These are phyloP conservation scores for Phalacrocorax brasilianus DNA, from an alignment of 2,113 vertebrate genomes.

Conservation along the genomic window DNA sequence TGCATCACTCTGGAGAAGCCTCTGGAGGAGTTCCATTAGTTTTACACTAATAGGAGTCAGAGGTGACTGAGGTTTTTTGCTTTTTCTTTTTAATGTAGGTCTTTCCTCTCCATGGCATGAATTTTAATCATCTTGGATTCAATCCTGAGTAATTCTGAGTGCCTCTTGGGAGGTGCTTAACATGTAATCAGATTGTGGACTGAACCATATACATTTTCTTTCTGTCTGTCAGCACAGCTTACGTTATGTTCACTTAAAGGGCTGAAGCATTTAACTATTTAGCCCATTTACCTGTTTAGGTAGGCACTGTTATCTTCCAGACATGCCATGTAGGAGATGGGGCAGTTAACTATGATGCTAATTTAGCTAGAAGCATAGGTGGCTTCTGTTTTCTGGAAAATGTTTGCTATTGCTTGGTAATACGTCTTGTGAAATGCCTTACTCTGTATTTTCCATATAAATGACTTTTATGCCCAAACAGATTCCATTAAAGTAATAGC, in stretches of 20 bases:
- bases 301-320: background rate
- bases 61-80: background rate
- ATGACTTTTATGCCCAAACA: background rate
- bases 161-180: conserved; percentile 7
- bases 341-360: background rate
- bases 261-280: background rate
- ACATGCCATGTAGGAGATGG: background rate
- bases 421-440: background rate
- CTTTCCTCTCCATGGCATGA: background rate
- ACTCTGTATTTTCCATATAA: conserved; percentile 4
- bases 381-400: background rate
- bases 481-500: background rate
- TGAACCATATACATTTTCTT: background rate
- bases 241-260: background rate
- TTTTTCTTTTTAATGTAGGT: background rate
- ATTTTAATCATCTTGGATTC: conserved; percentile 21
- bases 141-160: conserved; percentile 6
- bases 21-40: background rate
- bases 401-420: background rate
- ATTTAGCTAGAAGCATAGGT: background rate
- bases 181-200: background rate
- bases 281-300: background rate
- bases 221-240: background rate
- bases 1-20: background rate
- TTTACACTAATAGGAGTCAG: background rate